A percentile compares a stretch with the other conserved stretches of the same genome.
phyloP scores from a whole-genome alignment of 92 coral and sea anemone species.

The Nematostella vectensis region DNA sequence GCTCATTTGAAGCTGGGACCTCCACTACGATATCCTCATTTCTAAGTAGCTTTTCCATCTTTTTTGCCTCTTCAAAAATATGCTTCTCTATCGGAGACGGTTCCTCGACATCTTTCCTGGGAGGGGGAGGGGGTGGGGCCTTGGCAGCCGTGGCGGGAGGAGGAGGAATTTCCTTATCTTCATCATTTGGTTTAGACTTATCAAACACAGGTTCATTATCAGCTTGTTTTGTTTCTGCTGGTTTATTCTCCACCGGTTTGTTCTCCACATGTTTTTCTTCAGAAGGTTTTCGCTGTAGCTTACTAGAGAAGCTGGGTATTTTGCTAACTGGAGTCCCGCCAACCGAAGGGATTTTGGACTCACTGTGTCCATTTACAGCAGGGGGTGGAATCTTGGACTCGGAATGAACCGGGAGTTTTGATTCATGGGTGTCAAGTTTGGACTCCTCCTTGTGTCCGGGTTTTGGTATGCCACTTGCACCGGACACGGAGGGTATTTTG shows the following conservation, averaged over 20 bases:
- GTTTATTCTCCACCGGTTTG: conserved; percentile 6
- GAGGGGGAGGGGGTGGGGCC: conserved; percentile 49
- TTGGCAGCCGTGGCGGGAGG: conserved; percentile 6
- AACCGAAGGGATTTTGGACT: conserved; percentile 35
- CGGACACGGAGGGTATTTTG: background rate
- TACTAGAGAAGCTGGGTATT: conserved; percentile 12
- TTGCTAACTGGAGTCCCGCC: conserved; percentile 31
- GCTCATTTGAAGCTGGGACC: conserved; percentile 19
- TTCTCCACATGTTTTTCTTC: conserved; percentile 7
- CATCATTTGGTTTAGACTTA: background rate
- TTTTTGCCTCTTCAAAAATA: conserved; percentile 71
- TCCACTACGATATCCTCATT: conserved; percentile 62
- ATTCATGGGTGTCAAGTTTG: conserved; percentile 2
- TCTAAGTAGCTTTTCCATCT: conserved; percentile 67
- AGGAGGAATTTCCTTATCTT: conserved; percentile 7
- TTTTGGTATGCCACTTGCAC: background rate
- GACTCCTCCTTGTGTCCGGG: background rate
- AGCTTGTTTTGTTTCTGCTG: background rate
- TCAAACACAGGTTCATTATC: background rate
- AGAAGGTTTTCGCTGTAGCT: conserved; percentile 11
- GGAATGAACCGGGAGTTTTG: too few species aligned
- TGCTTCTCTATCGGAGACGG: conserved; percentile 46
- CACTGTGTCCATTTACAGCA: background rate
- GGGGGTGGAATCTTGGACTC: background rate
- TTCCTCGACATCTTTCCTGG: conserved; percentile 29